Conservation (phyloP, 2,888 invertebrate genomes). For the Drosophila anceps region DNA sequence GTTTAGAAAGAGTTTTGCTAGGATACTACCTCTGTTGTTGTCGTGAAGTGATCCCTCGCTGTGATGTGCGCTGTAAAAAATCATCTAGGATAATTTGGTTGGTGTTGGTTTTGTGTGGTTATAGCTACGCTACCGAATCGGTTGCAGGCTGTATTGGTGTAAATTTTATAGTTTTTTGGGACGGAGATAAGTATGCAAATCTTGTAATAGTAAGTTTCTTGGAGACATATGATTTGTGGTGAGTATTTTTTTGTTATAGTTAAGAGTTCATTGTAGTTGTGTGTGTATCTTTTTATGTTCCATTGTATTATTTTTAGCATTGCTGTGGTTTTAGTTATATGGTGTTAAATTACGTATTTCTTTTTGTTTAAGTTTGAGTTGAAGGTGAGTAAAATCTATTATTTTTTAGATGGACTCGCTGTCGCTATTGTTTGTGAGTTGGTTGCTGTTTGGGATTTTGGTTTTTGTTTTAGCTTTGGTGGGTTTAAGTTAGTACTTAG, state of each 20-base stretch:
- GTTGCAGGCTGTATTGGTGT: constrained; percentile 13
- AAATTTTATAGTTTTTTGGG: constrained; percentile 7
- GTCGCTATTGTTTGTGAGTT: too few relatives aligned
- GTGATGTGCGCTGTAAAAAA: constrained; percentile 16
- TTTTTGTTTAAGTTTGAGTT: too few relatives aligned
- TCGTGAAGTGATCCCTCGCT: constrained; percentile 6
- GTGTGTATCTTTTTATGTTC: not conserved
- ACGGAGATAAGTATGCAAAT: not conserved
- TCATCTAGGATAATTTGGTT: constrained; percentile 1
- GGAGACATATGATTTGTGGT: not conserved
- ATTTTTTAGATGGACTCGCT: too few relatives aligned
- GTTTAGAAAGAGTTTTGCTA: constrained; percentile 14
- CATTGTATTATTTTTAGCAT: not conserved
- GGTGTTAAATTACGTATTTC: too few relatives aligned
- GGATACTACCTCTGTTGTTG: constrained; percentile 12
- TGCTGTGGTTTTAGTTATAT: not conserved
- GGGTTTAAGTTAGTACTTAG: too few relatives aligned
- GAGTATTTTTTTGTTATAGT: not conserved
- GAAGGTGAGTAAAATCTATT: too few relatives aligned
- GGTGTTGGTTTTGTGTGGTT: constrained; percentile 2
- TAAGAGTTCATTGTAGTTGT: not conserved
- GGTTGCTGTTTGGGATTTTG: too few relatives aligned
- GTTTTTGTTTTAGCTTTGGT: too few relatives aligned
- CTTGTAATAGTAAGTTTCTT: not conserved
- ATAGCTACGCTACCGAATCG: constrained; percentile 6